Percentiles rank a stretch among this genome's conserved stretches.
Evolutionary conservation across 2,888 invertebrate species (phyloP).

Genomic region (Cepaea hortensis): DNA sequence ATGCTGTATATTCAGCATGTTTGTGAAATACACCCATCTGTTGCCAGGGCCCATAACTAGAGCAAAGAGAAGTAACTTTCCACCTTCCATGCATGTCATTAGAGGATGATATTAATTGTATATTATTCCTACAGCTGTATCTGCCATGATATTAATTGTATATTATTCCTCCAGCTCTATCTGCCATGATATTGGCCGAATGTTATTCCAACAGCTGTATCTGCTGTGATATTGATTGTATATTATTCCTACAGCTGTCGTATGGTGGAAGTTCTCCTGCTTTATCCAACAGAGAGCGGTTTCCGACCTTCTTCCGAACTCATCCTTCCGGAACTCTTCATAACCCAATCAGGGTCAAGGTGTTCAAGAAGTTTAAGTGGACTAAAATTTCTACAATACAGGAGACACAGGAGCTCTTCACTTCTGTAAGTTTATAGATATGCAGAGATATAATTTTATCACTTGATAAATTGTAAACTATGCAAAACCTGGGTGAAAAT

Average conservation of each 20-base stretch:
- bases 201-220: background rate
- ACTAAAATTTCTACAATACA: conserved; percentile 96
- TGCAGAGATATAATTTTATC: background rate
- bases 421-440: conserved; percentile 67
- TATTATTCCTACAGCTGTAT: too few species aligned
- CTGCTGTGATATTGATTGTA: background rate
- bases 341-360: conserved; percentile 96
- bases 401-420: conserved; percentile 97
- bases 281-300: conserved; percentile 94
- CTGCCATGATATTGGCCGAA: background rate
- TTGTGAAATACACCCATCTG: too few species aligned
- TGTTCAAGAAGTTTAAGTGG: conserved; percentile 98
- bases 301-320: conserved; percentile 97
- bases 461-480: too few species aligned
- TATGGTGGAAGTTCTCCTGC: conserved; percentile 99
- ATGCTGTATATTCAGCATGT: too few species aligned
- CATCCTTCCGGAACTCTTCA: conserved; percentile 99
- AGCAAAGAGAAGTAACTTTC: too few species aligned
- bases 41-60: too few species aligned
- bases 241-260: conserved; percentile 84
- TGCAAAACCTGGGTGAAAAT: too few species aligned
- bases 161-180: background rate
- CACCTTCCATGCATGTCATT: too few species aligned
- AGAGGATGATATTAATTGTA: too few species aligned
- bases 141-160: too few species aligned